phyloP scores from a whole-genome alignment of 2,113 vertebrate genomes.

The Chionis minor region DNA sequence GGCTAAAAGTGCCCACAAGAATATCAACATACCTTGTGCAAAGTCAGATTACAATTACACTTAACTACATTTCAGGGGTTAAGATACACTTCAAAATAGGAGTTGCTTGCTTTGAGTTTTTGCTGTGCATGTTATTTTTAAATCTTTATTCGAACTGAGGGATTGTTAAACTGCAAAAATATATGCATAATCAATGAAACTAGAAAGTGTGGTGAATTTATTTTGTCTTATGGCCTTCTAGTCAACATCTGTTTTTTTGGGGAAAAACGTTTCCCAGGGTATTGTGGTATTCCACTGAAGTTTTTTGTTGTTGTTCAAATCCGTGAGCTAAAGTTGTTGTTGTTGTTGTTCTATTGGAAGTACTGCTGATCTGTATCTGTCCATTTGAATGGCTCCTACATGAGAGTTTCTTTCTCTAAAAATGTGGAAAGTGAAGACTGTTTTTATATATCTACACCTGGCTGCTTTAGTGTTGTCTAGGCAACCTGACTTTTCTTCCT shows the following conservation, averaged over 20 bases:
- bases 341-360: neutral
- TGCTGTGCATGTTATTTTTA: neutral
- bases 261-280: neutral
- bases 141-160: neutral
- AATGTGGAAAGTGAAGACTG: neutral
- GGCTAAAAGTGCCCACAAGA: neutral
- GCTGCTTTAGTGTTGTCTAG: neutral
- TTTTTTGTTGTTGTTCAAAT: neutral
- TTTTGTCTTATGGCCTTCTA: neutral
- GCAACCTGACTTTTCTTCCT: neutral
- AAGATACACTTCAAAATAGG: neutral
- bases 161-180: neutral
- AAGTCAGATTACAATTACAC: neutral
- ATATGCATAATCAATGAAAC: neutral
- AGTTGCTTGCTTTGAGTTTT: neutral
- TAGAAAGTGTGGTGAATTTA: neutral
- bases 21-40: neutral
- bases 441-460: neutral
- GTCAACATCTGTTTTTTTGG: neutral
- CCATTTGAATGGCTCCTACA: neutral
- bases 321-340: neutral
- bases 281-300: neutral
- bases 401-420: neutral
- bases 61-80: neutral
- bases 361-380: neutral